Conservation (phyloP, 2,888 invertebrate species). For the Parnassius glacialis region DNA sequence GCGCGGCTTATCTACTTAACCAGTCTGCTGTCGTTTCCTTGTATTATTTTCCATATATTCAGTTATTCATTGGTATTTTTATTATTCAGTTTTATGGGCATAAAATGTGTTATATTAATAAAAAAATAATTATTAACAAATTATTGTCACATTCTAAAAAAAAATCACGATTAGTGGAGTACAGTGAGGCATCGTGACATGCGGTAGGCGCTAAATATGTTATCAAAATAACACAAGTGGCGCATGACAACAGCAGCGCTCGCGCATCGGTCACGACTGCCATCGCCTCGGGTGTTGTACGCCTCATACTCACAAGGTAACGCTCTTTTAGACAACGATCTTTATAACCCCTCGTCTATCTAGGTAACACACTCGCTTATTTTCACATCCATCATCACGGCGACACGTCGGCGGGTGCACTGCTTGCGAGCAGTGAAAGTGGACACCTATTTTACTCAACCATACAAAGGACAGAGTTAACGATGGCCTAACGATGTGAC, state of each 20-base stretch:
- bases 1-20: no score
- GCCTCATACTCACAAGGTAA: conserved; percentile 37
- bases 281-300: conserved; percentile 48
- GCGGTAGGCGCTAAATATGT: conserved; percentile 57
- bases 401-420: conserved; percentile 53
- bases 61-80: no score
- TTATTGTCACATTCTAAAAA: neutral
- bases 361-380: conserved; percentile 58
- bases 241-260: conserved; percentile 68
- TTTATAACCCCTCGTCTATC: conserved; percentile 50
- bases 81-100: no score
- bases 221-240: conserved; percentile 62
- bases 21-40: no score
- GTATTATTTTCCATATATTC: no score
- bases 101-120: no score
- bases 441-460: conserved; percentile 54
- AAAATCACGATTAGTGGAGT: conserved; percentile 6
- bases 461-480: conserved; percentile 45
- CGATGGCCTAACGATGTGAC: conserved; percentile 51
- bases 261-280: conserved; percentile 70
- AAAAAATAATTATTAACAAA: neutral
- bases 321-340: conserved; percentile 54
- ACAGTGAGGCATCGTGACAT: conserved; percentile 31
- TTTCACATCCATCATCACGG: conserved; percentile 57
- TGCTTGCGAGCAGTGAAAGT: conserved; percentile 48